Base-by-base conservation (phyloP, 2,797 vertebrate genomes). In the Fundulus diaphanus region DNA sequence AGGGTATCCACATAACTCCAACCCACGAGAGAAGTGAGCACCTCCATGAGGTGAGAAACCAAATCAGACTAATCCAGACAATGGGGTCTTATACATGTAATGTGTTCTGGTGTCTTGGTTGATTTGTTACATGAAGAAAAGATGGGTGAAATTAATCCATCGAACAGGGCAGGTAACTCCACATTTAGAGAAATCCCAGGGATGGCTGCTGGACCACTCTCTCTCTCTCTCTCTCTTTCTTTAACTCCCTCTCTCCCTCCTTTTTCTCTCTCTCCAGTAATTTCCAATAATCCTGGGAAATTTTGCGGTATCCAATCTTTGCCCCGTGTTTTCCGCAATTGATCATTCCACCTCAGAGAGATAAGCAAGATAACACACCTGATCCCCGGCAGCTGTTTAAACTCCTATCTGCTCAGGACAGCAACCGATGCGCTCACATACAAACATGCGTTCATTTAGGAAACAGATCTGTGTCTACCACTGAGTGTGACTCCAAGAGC, bases 231-330 rank as follows among this genome's bases (percentile, higher is more conserved):
- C 89, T 91, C 87, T 93, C 78, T 90, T 81, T 79, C 80, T 77
- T 88, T 84, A 59, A 83, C 77, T 82, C 79, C 70, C 83, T 81
- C 59, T 68, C 73, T 72, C 67, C 44, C 83, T 82, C 54, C 82
- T 82, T 81, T 54, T 82, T 80, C 52, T 85, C 90, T 84, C 89
- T 89, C 88, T 88, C 91, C 87, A 85, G 83, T 84, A 92, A 87
- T 88, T 85, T 94, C 92, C 93, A 94, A 91, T 90, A 92, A 94
- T 96, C 94, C 95, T 82, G 85, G 88, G 90, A 93, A 94, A 87
- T 93, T 94, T 94, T 91, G 92, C 85, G 90, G 93, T 90, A 93
- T 95, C 93, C 93, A 93, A 94, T 94, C 91, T 94, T 92, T 93
- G 93, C 90, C 92, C 94, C 87, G 83, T 87, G 90, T 88, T 94